phyloP scores from a whole-genome alignment of 1,140 invertebrate genomes.

The Phymorhynchus buccinoides region DNA sequence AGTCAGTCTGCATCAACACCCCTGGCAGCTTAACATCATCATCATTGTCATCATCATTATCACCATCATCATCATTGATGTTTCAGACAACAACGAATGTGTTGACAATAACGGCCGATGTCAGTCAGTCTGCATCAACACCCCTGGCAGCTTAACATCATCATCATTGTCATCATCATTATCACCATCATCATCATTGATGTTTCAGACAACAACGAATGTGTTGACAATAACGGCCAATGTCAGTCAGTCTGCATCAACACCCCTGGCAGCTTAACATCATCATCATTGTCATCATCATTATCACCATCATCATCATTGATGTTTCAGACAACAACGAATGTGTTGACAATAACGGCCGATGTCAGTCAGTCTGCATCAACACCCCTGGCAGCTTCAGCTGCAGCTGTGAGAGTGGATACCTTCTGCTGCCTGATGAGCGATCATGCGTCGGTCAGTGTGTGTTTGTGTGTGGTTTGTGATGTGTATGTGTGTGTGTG shows the following conservation, averaged over 20 bases:
- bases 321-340: slow-evolving; percentile 80
- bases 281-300: too few species aligned
- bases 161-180: too few species aligned
- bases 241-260: slow-evolving; percentile 82
- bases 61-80: too few species aligned
- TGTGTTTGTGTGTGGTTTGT: slow-evolving; percentile 79
- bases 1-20: slow-evolving; percentile 81
- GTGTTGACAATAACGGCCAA: slow-evolving; percentile 78
- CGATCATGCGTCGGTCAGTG: slow-evolving; percentile 81
- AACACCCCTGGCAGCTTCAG: slow-evolving; percentile 84
- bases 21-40: slow-evolving; percentile 83
- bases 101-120: slow-evolving; percentile 79
- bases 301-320: too few species aligned
- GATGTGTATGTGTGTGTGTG: neutral
- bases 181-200: too few species aligned
- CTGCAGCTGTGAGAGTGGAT: slow-evolving; percentile 86
- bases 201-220: slow-evolving; percentile 81
- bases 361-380: slow-evolving; percentile 80
- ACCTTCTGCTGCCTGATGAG: slow-evolving; percentile 75
- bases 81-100: slow-evolving; percentile 83
- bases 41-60: too few species aligned
- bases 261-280: slow-evolving; percentile 82
- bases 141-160: slow-evolving; percentile 82
- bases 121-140: slow-evolving; percentile 80
- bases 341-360: slow-evolving; percentile 79